A percentile compares a stretch with the other conserved stretches of the same genome.
These are phyloP conservation scores for Caligus rogercresseyi DNA, from an alignment of 1,140 invertebrate genomes.

Conservation along the genomic window DNA sequence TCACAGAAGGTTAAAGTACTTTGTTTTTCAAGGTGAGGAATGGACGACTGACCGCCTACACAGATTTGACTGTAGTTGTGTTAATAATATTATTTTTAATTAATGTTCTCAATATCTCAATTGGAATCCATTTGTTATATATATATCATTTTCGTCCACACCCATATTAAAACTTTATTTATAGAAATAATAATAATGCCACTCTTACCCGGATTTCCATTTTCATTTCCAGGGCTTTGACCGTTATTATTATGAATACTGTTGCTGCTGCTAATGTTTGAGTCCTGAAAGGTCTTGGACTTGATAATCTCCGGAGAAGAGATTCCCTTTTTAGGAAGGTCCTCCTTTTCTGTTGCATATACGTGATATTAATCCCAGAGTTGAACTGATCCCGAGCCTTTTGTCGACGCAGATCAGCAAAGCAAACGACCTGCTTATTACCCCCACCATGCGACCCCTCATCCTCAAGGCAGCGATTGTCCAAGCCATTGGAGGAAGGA, in stretches of 20 bases:
- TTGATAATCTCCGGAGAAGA: conserved; percentile 12
- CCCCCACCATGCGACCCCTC: conserved; percentile 14
- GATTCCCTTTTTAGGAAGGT: conserved; percentile 26
- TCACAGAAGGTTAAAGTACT: too few species aligned
- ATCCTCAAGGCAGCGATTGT: conserved; percentile 17
- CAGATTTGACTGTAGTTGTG: too few species aligned
- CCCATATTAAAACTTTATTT: too few species aligned
- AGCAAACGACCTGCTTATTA: conserved; percentile 44
- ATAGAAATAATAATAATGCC: too few species aligned
- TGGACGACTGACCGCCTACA: too few species aligned
- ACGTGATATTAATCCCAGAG: conserved; percentile 41
- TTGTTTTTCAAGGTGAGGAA: too few species aligned
- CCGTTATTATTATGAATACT: conserved; percentile 20
- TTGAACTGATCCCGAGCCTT: conserved; percentile 30
- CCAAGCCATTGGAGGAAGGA: conserved; percentile 4
- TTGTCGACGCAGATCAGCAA: conserved; percentile 43
- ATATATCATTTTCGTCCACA: too few species aligned
- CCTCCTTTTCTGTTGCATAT: conserved; percentile 42
- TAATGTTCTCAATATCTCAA: too few species aligned
- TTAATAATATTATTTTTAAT: too few species aligned
- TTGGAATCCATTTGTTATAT: too few species aligned
- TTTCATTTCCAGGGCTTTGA: conserved; percentile 29
- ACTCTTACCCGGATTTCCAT: conserved; percentile 29
- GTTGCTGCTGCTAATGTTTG: conserved; percentile 3
- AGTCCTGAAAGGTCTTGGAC: not conserved